Evolutionary conservation across 1,140 invertebrate species (phyloP), one percentile per base, ranked within the genome.

Genomic region (Centruroides sculpturatus): DNA sequence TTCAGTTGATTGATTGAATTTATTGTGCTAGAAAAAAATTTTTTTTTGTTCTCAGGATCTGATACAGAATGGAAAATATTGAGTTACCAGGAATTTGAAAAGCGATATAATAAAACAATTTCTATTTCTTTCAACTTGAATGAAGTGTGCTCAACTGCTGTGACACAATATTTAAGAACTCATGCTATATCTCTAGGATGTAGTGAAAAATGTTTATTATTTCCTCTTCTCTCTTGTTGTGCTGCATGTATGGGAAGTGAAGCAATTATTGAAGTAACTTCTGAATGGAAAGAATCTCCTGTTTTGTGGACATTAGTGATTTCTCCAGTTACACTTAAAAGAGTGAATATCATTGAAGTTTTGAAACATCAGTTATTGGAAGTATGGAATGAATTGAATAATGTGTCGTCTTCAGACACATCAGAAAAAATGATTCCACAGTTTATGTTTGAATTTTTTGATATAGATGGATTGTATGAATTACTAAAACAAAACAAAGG

Each of bases 231-330:
- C 1, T 58, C 59, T 35, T 64, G 63, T 52, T 59, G 57, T 47
- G 63, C 63, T 10, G 47, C 63, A 6, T 64, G 63, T 46, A 60
- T 64, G 59, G 63, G 63, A 4, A 58, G 49, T n/a, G 53, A 64
- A 3, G 23, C 47, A 13, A 35, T 36, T 9, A 23, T 64, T 13
- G 59, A 64, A 49, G n/a, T 64, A 34, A 47, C 47, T 4, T 47
- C 48, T 34, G n/a, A 55, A 8, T 64, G 63, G 63, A 11, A 13
- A 13, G 63, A 64, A 53, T 58, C 63, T 34, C 59, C 59, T 47
- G 35, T 64, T n/a, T 6, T 64, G 4, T 64, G 63, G 63, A 64
- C 63, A 12, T 13, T 64, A n/a, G 59, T 64, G 11, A 35, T 64
- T 12, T 48, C 63, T 12, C 63, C 56, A 13, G 55, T 10, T 35